These are phyloP conservation scores for Belonocnema kinseyi DNA, from an alignment of 1,140 invertebrate genomes.

Conservation along the genomic window DNA sequence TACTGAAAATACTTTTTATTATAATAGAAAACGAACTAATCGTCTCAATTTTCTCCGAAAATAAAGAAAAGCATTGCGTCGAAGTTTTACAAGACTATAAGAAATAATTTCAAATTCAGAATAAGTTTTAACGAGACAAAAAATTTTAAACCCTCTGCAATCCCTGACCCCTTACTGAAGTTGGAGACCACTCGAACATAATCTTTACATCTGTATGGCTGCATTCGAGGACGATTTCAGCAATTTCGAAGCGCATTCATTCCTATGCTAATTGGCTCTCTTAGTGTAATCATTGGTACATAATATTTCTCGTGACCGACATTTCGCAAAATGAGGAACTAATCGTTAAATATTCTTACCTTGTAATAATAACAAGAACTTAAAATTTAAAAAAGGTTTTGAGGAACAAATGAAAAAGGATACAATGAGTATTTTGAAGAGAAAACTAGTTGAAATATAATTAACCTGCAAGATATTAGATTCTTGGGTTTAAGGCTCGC, in stretches of 20 bases:
- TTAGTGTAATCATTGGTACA: slow-evolving; percentile 4
- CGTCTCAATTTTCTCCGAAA: too few species aligned
- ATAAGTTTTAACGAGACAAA: slow-evolving; percentile 8
- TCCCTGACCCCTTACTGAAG: slow-evolving; percentile 45
- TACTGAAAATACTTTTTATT: too few species aligned
- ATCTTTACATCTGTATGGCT: slow-evolving; percentile 57
- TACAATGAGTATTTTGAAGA: not conserved
- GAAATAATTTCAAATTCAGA: slow-evolving; percentile 26
- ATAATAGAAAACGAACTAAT: too few species aligned
- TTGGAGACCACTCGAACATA: slow-evolving; percentile 50
- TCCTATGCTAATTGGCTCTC: not conserved
- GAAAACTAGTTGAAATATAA: not conserved
- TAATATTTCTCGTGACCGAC: not conserved
- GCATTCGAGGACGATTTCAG: slow-evolving; percentile 46
- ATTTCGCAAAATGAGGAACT: not conserved
- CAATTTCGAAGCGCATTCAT: slow-evolving; percentile 32
- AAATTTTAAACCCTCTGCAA: slow-evolving; percentile 41
- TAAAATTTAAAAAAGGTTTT: too few species aligned
- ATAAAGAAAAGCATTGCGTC: not conserved
- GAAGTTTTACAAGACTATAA: not conserved
- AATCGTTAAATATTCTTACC: too few species aligned
- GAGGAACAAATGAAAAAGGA: not conserved
- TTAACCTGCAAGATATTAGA: too few species aligned
- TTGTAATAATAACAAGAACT: too few species aligned
- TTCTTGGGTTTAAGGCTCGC: too few species aligned